These are phyloP conservation scores for Phycodurus eques DNA, from an alignment of 2,113 vertebrate genomes.

Conservation along the genomic window DNA sequence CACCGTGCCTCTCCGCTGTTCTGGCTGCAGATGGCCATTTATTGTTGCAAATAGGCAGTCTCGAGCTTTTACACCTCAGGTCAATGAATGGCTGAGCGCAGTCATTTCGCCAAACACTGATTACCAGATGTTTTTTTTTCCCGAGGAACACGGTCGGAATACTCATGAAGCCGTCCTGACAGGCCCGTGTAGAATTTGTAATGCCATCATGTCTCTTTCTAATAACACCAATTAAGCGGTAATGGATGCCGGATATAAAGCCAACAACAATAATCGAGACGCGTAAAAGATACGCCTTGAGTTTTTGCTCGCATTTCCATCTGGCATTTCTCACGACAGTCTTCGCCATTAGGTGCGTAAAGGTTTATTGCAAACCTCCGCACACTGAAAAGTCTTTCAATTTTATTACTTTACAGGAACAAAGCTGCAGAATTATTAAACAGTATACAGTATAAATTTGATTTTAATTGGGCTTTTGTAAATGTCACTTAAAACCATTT, in stretches of 20 bases:
- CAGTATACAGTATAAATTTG: not conserved
- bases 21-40: constrained; percentile 76
- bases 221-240: constrained; percentile 79
- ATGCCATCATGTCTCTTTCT: constrained; percentile 79
- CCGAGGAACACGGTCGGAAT: constrained; percentile 73
- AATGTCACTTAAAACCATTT: constrained; percentile 16
- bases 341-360: constrained; percentile 48
- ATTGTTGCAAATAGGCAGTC: constrained; percentile 80
- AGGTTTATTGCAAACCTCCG: constrained; percentile 25
- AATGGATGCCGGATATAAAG: constrained; percentile 77
- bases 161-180: constrained; percentile 77
- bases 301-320: constrained; percentile 62
- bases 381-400: constrained; percentile 6
- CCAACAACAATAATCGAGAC: constrained; percentile 78
- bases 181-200: constrained; percentile 77
- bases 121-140: constrained; percentile 78
- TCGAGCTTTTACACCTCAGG: constrained; percentile 77
- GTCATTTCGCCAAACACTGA: constrained; percentile 82
- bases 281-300: constrained; percentile 59
- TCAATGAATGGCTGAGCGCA: constrained; percentile 79
- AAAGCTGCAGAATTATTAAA: not conserved
- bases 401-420: constrained; percentile 20
- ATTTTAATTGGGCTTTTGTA: constrained; percentile 6
- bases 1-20: constrained; percentile 51
- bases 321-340: constrained; percentile 50